A percentile compares a stretch with the other conserved stretches of the same genome.
Evolutionary conservation across 2,888 invertebrate genomes (phyloP).

Genomic region (Bimastos eiseni): DNA sequence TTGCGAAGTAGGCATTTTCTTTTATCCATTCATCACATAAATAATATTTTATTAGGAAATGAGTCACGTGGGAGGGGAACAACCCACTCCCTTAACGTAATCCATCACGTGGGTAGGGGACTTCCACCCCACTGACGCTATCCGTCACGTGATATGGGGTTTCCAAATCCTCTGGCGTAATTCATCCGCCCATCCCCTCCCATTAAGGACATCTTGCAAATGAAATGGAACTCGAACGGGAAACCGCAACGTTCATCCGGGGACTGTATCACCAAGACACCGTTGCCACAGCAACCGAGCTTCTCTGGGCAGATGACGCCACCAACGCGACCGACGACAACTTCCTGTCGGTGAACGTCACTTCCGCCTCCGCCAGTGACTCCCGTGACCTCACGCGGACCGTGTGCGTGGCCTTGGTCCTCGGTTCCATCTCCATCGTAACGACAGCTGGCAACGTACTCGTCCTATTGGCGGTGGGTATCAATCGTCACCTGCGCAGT

Average conservation of each 20-base stretch:
- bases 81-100: too few species aligned
- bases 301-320: neutral
- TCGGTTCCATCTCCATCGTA: conserved; percentile 62
- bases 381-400: neutral
- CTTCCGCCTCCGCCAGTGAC: conserved; percentile 35
- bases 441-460: conserved; percentile 64
- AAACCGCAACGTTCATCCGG: neutral
- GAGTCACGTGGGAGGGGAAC: too few species aligned
- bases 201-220: neutral
- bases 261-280: neutral
- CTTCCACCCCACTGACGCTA: too few species aligned
- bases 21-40: too few species aligned
- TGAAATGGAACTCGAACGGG: neutral
- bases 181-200: too few species aligned
- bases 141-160: too few species aligned
- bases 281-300: neutral
- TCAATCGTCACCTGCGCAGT: conserved; percentile 63
- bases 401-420: conserved; percentile 50
- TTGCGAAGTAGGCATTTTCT: too few species aligned
- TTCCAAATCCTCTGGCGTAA: too few species aligned
- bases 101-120: too few species aligned
- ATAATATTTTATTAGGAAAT: too few species aligned
- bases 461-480: conserved; percentile 65
- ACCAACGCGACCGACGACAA: neutral
- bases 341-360: neutral